These are phyloP conservation scores for Napeogenes inachia DNA, from an alignment of 2,888 invertebrate species.

Conservation along the genomic window DNA sequence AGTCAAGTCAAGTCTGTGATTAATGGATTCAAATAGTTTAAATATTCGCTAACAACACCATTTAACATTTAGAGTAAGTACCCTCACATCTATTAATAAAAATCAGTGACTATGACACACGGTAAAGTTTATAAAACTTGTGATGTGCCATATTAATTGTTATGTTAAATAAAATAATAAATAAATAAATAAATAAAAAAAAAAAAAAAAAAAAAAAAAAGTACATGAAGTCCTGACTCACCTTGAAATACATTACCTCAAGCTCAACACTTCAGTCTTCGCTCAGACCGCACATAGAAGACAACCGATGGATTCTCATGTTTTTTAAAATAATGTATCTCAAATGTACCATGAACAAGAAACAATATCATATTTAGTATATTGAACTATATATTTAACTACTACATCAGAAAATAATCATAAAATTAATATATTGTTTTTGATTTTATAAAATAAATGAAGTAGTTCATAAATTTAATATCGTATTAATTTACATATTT, in stretches of 20 bases:
- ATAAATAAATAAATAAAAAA: too few relatives aligned
- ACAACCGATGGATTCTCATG: slow-evolving; percentile 51
- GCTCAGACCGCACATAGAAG: slow-evolving; percentile 61
- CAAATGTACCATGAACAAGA: background rate
- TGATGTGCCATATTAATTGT: too few relatives aligned
- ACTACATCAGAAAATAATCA: too few relatives aligned
- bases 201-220: too few relatives aligned
- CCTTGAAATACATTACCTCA: slow-evolving; percentile 73
- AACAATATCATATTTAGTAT: background rate
- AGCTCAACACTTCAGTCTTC: slow-evolving; percentile 66
- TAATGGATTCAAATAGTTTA: slow-evolving; percentile 27
- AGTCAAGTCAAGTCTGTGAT: slow-evolving; percentile 5
- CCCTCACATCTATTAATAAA: too few relatives aligned
- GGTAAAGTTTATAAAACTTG: too few relatives aligned
- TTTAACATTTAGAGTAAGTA: slow-evolving; percentile 41
- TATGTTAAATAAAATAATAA: too few relatives aligned
- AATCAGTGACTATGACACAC: too few relatives aligned
- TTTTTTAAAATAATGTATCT: slow-evolving; percentile 17
- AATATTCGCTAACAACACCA: slow-evolving; percentile 39
- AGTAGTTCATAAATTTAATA: too few relatives aligned
- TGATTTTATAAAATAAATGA: too few relatives aligned
- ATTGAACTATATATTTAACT: background rate
- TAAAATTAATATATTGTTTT: too few relatives aligned
- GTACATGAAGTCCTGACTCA: slow-evolving; percentile 56
- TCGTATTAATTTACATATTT: too few relatives aligned